A percentile compares a stretch with the other conserved stretches of the same genome.
Conservation (phyloP, 2,888 invertebrate genomes). For the Nomada fucata region DNA sequence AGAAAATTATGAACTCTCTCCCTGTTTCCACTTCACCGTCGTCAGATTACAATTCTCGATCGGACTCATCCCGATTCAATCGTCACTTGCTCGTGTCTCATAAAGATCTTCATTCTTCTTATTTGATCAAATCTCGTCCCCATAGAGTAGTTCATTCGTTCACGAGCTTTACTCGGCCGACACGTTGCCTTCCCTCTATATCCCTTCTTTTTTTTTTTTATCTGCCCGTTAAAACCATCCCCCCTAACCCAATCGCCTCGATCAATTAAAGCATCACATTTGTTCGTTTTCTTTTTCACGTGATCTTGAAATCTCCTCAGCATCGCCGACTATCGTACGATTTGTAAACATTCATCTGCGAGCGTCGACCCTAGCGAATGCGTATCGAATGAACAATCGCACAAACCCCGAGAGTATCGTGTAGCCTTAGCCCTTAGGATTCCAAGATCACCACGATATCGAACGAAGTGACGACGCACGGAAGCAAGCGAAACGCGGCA, state of each 20-base stretch:
- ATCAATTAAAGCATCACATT: background rate
- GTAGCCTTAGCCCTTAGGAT: background rate
- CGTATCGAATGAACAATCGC: background rate
- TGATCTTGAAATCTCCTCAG: constrained; percentile 2
- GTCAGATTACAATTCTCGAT: constrained; percentile 5
- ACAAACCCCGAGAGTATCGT: background rate
- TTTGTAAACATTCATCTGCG: background rate
- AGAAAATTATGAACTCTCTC: background rate
- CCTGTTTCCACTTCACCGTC: constrained; percentile 32
- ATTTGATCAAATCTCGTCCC: constrained; percentile 18
- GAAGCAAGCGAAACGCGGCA: background rate
- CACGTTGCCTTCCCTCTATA: background rate
- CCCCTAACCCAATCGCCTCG: constrained; percentile 42
- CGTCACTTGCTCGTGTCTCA: constrained; percentile 48
- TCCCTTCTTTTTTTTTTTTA: background rate
- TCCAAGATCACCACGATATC: background rate
- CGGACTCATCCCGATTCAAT: constrained; percentile 40
- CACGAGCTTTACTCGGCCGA: constrained; percentile 40
- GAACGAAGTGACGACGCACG: no score
- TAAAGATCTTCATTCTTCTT: constrained; percentile 45
- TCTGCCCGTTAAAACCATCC: constrained; percentile 33
- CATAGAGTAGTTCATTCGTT: constrained; percentile 40
- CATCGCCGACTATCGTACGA: background rate
- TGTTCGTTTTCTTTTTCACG: no score
- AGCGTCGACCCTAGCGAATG: background rate